phyloP scores from a whole-genome alignment of 2,888 invertebrate species.

The Parnassius glacialis region DNA sequence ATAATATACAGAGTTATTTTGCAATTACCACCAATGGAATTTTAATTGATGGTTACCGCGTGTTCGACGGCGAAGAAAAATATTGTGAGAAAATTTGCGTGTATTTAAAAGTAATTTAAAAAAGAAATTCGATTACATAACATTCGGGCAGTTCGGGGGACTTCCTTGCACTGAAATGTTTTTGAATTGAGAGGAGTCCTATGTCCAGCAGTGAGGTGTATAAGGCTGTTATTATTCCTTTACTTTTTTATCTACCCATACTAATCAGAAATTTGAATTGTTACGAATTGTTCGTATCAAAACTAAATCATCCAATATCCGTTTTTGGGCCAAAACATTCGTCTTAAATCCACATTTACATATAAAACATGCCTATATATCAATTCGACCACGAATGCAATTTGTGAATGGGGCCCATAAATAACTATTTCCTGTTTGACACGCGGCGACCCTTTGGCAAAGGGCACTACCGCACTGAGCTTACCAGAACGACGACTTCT shows the following conservation, averaged over 20 bases:
- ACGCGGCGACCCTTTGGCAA: slow-evolving; percentile 67
- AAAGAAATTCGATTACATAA: too few species aligned
- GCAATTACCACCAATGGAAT: too few species aligned
- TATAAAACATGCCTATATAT: slow-evolving; percentile 79
- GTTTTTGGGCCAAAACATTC: slow-evolving; percentile 71
- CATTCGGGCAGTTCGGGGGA: too few species aligned
- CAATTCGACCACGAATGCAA: slow-evolving; percentile 78
- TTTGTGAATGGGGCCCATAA: slow-evolving; percentile 77
- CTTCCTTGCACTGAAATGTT: too few species aligned
- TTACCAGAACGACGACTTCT: neutral
- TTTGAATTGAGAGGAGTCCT: too few species aligned
- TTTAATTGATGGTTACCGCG: too few species aligned
- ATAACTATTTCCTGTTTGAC: slow-evolving; percentile 79
- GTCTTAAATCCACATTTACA: slow-evolving; percentile 73
- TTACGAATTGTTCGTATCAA: slow-evolving; percentile 26
- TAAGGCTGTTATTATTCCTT: too few species aligned
- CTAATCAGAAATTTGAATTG: slow-evolving; percentile 1
- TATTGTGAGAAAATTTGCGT: too few species aligned
- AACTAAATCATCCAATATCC: slow-evolving; percentile 66
- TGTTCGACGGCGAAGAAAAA: too few species aligned
- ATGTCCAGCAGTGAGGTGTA: too few species aligned
- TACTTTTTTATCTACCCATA: neutral
- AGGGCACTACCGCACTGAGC: slow-evolving; percentile 16
- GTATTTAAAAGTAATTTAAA: too few species aligned
- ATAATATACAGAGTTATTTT: too few species aligned